Evolutionary conservation across 2,113 vertebrate genomes (phyloP), one percentile per base, ranked within the genome.

Genomic region (Speoplatyrhinus poulsoni): DNA sequence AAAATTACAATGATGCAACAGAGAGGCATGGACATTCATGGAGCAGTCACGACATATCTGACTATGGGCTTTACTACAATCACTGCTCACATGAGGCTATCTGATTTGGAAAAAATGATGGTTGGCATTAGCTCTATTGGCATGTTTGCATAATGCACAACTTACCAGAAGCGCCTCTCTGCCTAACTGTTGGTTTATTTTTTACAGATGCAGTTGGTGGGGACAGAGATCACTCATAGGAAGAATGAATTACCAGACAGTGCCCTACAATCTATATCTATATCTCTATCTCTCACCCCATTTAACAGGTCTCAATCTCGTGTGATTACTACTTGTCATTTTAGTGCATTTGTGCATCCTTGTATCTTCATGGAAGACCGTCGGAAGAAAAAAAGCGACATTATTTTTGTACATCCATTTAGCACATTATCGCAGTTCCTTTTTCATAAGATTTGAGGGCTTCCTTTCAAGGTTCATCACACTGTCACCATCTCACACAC

Each of bases 1-100:
- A 26, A 62, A 15, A 64, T 6, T 26, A 75, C 67, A 76, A 76
- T 32, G 70, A 69, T 76, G 0, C 65, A 48, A 69, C 15, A 72
- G 71, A 74, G 65, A 65, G 62, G 63, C 79, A 72, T 60, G 54
- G 56, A 83, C 60, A 53, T 65, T 65, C 77, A 67, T 65, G 11
- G 19, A 66, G 12, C 19, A 12, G 59, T 56, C 49, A 10, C 72
- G 70, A 67, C 3, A 41, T 7, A 56, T 63, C 17, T 11, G 36
- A 32, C 69, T 72, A 16, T 16, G 1, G 47, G 12, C 64, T 69
- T 66, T 64, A 80, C 47, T 60, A 7, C 11, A 83, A 78, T 81
- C 53, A 41, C 75, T 9, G 58, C 62, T 60, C 16, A 32, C 26
- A 69, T 52, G 9, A 41, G 7, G 36, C n/a, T 54, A 54, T 41